These are phyloP conservation scores for Ischnus inquisitorius DNA, from an alignment of 2,888 invertebrate genomes.

Conservation along the genomic window DNA sequence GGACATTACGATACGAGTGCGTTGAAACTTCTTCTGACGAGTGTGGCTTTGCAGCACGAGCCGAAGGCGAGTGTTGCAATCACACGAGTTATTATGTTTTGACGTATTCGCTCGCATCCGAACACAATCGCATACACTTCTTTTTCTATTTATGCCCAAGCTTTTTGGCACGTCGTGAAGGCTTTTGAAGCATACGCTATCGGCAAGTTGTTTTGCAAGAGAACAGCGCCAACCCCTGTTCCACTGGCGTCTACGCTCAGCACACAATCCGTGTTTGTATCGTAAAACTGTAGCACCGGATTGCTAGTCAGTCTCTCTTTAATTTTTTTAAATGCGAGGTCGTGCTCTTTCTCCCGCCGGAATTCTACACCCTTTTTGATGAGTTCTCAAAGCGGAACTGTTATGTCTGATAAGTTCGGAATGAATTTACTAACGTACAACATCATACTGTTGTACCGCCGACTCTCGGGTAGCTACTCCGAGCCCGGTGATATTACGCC, in stretches of 20 bases:
- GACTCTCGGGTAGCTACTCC: too few species aligned
- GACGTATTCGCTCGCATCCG: conserved; percentile 70
- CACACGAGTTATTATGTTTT: conserved; percentile 73
- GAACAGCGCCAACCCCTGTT: conserved; percentile 68
- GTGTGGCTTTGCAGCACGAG: too few species aligned
- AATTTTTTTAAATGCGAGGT: conserved; percentile 60
- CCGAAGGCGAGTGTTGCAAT: too few species aligned
- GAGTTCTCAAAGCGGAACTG: conserved; percentile 55
- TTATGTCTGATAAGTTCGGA: conserved; percentile 51
- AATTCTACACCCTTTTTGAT: conserved; percentile 61
- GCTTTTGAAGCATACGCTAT: conserved; percentile 71
- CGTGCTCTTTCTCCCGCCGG: conserved; percentile 56
- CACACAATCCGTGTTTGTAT: conserved; percentile 58
- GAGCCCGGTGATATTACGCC: too few species aligned
- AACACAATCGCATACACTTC: conserved; percentile 73
- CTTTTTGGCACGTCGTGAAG: conserved; percentile 68
- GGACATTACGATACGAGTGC: too few species aligned
- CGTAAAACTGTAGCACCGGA: conserved; percentile 67
- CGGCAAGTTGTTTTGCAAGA: conserved; percentile 67
- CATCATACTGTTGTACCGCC: too few species aligned
- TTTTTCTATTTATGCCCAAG: conserved; percentile 75
- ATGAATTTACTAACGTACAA: conserved; percentile 67
- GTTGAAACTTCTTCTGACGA: too few species aligned
- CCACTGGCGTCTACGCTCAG: conserved; percentile 72
- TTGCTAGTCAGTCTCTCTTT: conserved; percentile 57